phyloP scores from a whole-genome alignment of 2,113 vertebrate species.

The Agapornis roseicollis region DNA sequence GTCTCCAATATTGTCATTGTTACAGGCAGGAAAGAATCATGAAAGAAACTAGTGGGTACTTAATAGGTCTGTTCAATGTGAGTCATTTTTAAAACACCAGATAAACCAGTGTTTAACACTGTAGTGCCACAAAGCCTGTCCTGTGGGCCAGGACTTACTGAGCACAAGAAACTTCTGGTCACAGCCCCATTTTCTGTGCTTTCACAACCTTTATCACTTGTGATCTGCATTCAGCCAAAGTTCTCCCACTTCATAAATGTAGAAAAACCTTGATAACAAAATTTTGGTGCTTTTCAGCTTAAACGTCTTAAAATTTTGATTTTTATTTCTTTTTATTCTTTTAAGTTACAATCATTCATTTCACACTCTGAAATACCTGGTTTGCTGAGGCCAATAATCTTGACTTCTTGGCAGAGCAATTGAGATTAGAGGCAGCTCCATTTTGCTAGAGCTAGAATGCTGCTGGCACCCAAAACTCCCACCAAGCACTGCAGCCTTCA shows the following conservation, averaged over 20 bases:
- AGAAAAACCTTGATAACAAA: neutral
- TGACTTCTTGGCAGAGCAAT: neutral
- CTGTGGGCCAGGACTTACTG: neutral
- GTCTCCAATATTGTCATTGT: neutral
- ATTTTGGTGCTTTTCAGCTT: neutral
- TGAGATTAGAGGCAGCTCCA: neutral
- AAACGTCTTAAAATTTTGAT: neutral
- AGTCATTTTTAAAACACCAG: neutral
- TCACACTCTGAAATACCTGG: neutral
- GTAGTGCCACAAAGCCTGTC: neutral
- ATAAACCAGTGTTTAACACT: neutral
- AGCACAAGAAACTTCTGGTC: neutral
- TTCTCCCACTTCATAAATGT: neutral
- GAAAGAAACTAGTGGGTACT: neutral
- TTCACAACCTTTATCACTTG: neutral
- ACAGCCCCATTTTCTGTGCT: neutral
- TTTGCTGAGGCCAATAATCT: neutral
- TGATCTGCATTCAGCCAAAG: neutral
- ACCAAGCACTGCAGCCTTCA: neutral
- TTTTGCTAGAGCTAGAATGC: neutral
- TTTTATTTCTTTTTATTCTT: neutral
- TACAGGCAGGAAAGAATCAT: neutral
- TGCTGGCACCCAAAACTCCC: neutral
- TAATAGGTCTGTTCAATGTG: neutral
- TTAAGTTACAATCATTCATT: neutral